phyloP scores from a whole-genome alignment of 2,797 vertebrate species.

The Rhabdophis nuchalis region DNA sequence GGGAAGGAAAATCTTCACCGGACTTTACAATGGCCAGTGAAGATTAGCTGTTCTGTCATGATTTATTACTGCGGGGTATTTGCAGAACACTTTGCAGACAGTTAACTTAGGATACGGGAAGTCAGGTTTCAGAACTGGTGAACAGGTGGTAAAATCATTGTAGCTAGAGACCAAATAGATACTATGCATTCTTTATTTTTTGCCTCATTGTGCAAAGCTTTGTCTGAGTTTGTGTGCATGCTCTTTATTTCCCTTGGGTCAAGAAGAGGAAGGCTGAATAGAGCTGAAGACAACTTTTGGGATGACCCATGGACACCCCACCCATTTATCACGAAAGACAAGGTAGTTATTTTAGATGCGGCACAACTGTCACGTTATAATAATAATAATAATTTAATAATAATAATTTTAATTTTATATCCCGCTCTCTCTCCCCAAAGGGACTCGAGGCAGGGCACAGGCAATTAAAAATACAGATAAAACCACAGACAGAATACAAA shows the following conservation, averaged over 20 bases:
- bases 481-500: no score
- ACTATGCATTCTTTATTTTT: constrained; percentile 58
- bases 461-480: no score
- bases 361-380: constrained; percentile 39
- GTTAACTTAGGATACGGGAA: constrained; percentile 58
- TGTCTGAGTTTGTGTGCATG: constrained; percentile 12
- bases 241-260: constrained; percentile 48
- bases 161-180: constrained; percentile 45
- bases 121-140: constrained; percentile 68
- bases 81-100: constrained; percentile 56
- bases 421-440: no score
- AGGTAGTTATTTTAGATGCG: constrained; percentile 23
- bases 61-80: constrained; percentile 51
- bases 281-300: constrained; percentile 46
- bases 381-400: no score
- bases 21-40: neutral
- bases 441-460: no score
- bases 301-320: constrained; percentile 6
- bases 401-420: no score
- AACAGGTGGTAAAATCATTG: constrained; percentile 55
- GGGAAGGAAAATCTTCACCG: neutral
- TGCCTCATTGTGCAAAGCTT: constrained; percentile 56
- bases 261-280: constrained; percentile 33
- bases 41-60: constrained; percentile 32
- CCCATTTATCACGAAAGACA: constrained; percentile 46